A percentile compares a stretch with the other conserved stretches of the same genome.
Conservation (phyloP, 92 coral and sea anemone genomes). For the Epizoanthus scotinus region DNA sequence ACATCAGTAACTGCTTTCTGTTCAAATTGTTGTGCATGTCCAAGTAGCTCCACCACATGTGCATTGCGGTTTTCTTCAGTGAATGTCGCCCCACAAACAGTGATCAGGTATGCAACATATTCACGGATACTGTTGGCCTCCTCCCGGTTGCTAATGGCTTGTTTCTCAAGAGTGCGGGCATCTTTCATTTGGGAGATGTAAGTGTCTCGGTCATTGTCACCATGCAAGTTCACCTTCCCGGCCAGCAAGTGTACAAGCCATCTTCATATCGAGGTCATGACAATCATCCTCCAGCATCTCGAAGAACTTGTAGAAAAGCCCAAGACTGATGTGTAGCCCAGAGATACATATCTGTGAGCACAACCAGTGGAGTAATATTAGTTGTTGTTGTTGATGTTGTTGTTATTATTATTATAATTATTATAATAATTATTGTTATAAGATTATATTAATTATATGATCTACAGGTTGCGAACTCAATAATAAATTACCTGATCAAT, state of each 20-base stretch:
- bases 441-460: neutral
- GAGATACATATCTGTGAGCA: slow-evolving; percentile 33
- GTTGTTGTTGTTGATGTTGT: neutral
- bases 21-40: neutral
- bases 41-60: neutral
- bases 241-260: neutral
- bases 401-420: neutral
- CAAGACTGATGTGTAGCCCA: slow-evolving; percentile 41
- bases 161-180: neutral
- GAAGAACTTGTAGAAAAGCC: slow-evolving; percentile 17
- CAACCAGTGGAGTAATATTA: neutral
- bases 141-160: neutral
- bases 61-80: neutral
- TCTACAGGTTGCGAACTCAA: too few species aligned
- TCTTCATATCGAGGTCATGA: neutral
- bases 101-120: slow-evolving; percentile 18
- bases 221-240: neutral
- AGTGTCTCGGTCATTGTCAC: neutral
- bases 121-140: slow-evolving; percentile 12
- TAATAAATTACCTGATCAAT: slow-evolving; percentile 19
- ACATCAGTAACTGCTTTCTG: neutral
- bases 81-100: neutral
- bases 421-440: neutral
- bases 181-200: neutral
- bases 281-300: slow-evolving; percentile 7